Evolutionary conservation across 2,113 vertebrate species (phyloP).

Genomic region (Cebus imitator): DNA sequence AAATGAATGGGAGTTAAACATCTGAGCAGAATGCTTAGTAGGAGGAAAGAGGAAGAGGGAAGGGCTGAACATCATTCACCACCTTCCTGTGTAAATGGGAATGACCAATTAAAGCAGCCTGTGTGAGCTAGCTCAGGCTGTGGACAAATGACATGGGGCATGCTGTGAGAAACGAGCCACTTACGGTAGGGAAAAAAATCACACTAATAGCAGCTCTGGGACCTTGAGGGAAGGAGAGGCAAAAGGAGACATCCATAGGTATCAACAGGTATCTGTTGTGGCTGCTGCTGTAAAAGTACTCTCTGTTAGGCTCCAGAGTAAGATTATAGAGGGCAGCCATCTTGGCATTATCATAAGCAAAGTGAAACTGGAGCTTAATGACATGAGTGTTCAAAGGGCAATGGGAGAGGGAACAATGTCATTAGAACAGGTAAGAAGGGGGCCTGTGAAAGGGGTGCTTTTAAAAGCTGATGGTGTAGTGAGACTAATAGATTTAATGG

Average conservation of each 20-base stretch:
- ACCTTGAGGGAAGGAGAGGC: constrained; percentile 47
- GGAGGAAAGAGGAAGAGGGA: neutral
- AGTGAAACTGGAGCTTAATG: constrained; percentile 71
- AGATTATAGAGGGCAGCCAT: constrained; percentile 49
- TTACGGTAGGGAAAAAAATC: neutral
- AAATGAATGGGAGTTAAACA: neutral
- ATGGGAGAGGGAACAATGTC: constrained; percentile 52
- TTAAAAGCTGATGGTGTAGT: constrained; percentile 61
- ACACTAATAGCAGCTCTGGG: constrained; percentile 40
- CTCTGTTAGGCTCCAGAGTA: constrained; percentile 59
- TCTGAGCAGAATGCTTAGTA: neutral
- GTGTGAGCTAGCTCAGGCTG: neutral
- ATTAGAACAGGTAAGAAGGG: constrained; percentile 66
- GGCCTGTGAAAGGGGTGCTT: constrained; percentile 62
- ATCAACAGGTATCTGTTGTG: constrained; percentile 64
- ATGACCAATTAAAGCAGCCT: neutral
- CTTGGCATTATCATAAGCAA: constrained; percentile 58
- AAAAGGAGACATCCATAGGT: constrained; percentile 63
- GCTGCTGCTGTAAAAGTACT: constrained; percentile 20
- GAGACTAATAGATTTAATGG: constrained; percentile 77
- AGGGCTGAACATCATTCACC: neutral
- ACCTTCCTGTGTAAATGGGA: neutral
- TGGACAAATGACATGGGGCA: neutral
- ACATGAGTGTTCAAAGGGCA: constrained; percentile 70
- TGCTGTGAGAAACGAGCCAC: neutral